phyloP scores from a whole-genome alignment of 1,140 invertebrate genomes.

The Procambarus clarkii region DNA sequence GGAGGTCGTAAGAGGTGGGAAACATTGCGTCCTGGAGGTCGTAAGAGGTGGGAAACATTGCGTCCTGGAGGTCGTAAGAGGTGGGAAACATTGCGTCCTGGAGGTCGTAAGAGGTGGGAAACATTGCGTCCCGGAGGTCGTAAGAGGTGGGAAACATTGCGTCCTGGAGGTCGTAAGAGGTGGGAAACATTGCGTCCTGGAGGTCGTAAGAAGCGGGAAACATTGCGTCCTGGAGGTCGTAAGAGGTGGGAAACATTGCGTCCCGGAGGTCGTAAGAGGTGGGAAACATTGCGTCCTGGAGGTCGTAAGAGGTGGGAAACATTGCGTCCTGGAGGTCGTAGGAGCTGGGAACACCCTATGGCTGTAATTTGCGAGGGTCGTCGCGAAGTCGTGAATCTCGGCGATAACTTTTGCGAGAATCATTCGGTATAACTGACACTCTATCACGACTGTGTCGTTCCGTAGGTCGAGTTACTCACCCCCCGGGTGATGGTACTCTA shows the following conservation, averaged over 20 bases:
- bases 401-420: neutral
- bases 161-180: neutral
- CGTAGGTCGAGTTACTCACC: neutral
- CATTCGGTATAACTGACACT: conserved; percentile 11
- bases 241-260: neutral
- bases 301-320: neutral
- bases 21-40: too few relatives aligned
- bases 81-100: too few relatives aligned
- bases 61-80: neutral
- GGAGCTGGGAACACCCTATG: neutral
- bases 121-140: too few relatives aligned
- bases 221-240: neutral
- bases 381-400: neutral
- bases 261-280: too few relatives aligned
- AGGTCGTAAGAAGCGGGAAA: neutral
- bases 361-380: conserved; percentile 4
- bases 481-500: too few relatives aligned
- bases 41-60: neutral
- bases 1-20: neutral
- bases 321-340: neutral
- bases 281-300: neutral
- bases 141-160: neutral
- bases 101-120: neutral
- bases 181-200: neutral
- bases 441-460: neutral